A percentile compares a stretch with the other conserved stretches of the same genome.
Evolutionary conservation across 2,113 vertebrate genomes (phyloP).

Genomic region (Arvicanthis niloticus): DNA sequence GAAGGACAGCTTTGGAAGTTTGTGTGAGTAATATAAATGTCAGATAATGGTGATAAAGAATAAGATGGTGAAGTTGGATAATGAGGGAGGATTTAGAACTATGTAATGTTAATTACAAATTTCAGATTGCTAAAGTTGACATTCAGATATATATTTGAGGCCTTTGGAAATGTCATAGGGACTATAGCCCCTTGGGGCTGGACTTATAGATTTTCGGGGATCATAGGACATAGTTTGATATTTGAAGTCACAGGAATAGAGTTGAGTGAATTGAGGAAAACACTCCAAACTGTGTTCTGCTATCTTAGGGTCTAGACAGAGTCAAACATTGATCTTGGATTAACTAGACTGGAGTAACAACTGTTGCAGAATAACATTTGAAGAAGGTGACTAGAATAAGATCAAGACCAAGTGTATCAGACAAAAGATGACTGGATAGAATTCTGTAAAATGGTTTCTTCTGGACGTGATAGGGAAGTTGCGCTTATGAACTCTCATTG

Average conservation of each 20-base stretch:
- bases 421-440: neutral
- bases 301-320: neutral
- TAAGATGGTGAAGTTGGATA: neutral
- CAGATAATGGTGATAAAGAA: neutral
- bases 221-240: neutral
- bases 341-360: conserved; percentile 9
- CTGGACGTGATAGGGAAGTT: neutral
- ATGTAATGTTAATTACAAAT: neutral
- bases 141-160: neutral
- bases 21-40: neutral
- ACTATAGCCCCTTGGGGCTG: neutral
- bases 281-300: neutral
- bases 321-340: neutral
- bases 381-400: neutral
- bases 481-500: neutral
- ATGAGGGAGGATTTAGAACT: neutral
- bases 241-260: neutral
- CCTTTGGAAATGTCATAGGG: neutral
- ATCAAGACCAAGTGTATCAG: neutral
- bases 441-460: neutral
- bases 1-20: neutral
- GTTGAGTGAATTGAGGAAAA: neutral
- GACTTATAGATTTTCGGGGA: neutral
- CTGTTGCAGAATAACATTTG: neutral
- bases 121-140: neutral